Evolutionary conservation across 2,797 vertebrate species (phyloP).

Genomic region (Lagorchestes hirsutus): DNA sequence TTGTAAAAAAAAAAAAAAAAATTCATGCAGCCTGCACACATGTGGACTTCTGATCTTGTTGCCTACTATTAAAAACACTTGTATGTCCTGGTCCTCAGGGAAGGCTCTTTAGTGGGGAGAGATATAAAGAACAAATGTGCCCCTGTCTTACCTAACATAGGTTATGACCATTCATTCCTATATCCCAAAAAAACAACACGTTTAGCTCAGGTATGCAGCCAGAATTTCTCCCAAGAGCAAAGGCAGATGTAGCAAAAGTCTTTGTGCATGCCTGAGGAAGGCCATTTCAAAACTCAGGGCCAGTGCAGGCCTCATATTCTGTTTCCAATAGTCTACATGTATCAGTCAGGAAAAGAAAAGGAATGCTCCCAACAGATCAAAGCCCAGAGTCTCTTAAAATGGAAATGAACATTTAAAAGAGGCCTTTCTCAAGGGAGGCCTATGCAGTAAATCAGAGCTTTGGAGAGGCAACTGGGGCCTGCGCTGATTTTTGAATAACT

Average conservation of each 20-base stretch:
- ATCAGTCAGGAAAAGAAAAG: conserved; percentile 43
- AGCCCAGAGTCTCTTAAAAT: conserved; percentile 70
- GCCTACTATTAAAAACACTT: background rate
- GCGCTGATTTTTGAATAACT: conserved; percentile 74
- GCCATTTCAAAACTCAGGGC: background rate
- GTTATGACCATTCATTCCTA: background rate
- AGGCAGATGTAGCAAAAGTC: background rate
- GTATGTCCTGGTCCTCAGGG: background rate
- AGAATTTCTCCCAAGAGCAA: background rate
- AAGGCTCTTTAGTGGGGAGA: background rate
- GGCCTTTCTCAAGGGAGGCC: conserved; percentile 67
- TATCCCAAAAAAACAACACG: conserved; percentile 4
- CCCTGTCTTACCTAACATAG: background rate
- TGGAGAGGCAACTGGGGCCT: conserved; percentile 70
- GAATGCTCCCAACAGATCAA: conserved; percentile 75
- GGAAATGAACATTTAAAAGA: conserved; percentile 66
- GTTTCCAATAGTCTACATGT: conserved; percentile 7
- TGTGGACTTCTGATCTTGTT: background rate
- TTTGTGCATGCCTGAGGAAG: background rate
- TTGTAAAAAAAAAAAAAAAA: background rate
- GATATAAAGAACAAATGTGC: background rate
- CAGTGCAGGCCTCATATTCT: conserved; percentile 17
- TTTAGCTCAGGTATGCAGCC: background rate
- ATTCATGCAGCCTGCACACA: background rate
- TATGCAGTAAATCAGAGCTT: conserved; percentile 74